Evolutionary conservation across 1,140 invertebrate genomes (phyloP).

Genomic region (Drosophila sechellia): DNA sequence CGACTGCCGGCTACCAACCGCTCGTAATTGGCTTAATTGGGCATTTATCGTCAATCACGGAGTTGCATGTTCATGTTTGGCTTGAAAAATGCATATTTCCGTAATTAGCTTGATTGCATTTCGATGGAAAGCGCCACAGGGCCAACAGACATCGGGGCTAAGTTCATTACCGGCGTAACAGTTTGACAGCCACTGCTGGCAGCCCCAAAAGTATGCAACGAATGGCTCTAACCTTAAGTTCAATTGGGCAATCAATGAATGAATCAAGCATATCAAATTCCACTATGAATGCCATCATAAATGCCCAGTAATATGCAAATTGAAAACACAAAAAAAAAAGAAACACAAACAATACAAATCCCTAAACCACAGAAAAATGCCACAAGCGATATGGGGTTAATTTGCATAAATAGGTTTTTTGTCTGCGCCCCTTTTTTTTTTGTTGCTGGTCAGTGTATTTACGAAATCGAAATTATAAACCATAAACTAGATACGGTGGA

Average conservation of each 20-base stretch:
- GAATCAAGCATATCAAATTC: conserved; percentile 23
- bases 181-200: conserved; percentile 4
- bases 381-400: conserved; percentile 54
- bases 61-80: conserved; percentile 38
- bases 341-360: conserved; percentile 12
- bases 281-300: conserved; percentile 56
- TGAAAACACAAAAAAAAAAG: conserved; percentile 11
- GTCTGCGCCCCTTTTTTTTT: conserved; percentile 14
- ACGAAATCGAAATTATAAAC: conserved; percentile 42
- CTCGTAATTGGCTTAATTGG: conserved; percentile 75
- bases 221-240: neutral
- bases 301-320: conserved; percentile 51
- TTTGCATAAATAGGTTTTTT: conserved; percentile 72
- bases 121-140: conserved; percentile 40
- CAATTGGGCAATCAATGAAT: conserved; percentile 40
- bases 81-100: conserved; percentile 55
- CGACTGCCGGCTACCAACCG: conserved; percentile 24
- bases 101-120: conserved; percentile 75
- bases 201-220: conserved; percentile 26
- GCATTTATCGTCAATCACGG: conserved; percentile 72
- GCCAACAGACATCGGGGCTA: conserved; percentile 8
- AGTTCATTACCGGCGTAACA: conserved; percentile 32
- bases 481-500: conserved; percentile 36
- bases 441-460: conserved; percentile 35
- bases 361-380: conserved; percentile 37